phyloP scores from a whole-genome alignment of 2,113 vertebrate species.

The Aphyosemion australe region DNA sequence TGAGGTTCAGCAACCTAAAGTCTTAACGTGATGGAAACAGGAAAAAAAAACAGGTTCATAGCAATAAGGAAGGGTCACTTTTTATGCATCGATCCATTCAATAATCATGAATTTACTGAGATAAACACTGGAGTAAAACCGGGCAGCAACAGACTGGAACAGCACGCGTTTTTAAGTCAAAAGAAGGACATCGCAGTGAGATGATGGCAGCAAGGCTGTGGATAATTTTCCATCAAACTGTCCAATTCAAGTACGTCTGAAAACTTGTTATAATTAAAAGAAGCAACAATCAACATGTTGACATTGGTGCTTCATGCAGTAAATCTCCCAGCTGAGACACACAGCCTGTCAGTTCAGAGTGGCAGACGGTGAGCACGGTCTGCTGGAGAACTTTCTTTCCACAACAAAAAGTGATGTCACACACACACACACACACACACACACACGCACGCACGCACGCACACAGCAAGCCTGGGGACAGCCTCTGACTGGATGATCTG shows the following conservation, averaged over 20 bases:
- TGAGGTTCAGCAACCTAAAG: too few relatives aligned
- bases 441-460: conserved; percentile 12
- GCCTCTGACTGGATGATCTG: conserved; percentile 36
- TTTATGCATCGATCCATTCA: too few relatives aligned
- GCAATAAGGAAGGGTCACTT: too few relatives aligned
- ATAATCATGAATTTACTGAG: too few relatives aligned
- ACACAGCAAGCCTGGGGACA: conserved; percentile 19
- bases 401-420: conserved; percentile 59
- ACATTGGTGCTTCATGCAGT: conserved; percentile 47
- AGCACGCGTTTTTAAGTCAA: too few relatives aligned
- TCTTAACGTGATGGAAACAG: too few relatives aligned
- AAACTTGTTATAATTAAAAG: conserved; percentile 7
- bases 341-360: conserved; percentile 60
- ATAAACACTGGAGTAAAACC: too few relatives aligned
- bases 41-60: too few relatives aligned
- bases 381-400: conserved; percentile 49
- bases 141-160: too few relatives aligned
- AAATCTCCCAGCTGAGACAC: conserved; percentile 55
- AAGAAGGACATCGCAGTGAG: too few relatives aligned
- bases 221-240: conserved; percentile 27
- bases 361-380: conserved; percentile 57
- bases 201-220: neutral
- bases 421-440: conserved; percentile 6
- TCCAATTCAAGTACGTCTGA: conserved; percentile 3
- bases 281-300: conserved; percentile 47